Conservation (phyloP, 30 jellyfish, hydroid and myxozoan genomes). For the Aurelia sp. region DNA sequence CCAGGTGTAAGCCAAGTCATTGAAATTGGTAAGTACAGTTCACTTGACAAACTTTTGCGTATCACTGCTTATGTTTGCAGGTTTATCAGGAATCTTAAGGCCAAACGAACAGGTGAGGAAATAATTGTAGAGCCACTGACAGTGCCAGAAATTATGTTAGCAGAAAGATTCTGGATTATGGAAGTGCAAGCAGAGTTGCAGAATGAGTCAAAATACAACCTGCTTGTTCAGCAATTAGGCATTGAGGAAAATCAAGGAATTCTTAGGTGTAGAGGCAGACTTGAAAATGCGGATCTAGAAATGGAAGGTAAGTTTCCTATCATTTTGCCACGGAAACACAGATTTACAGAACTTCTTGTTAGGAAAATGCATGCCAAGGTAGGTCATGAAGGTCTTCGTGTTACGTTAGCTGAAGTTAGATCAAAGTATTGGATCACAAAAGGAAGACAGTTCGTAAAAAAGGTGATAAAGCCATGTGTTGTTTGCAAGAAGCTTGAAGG, state of each 20-base stretch:
- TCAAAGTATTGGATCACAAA: conserved; percentile 43
- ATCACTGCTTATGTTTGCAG: conserved; percentile 3
- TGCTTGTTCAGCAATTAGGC: not conserved
- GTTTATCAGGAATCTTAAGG: conserved; percentile 6
- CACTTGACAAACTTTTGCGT: conserved; percentile 1
- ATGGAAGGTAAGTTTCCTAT: not conserved
- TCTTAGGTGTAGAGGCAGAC: not conserved
- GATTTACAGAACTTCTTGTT: not conserved
- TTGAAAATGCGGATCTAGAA: not conserved
- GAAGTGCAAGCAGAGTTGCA: not conserved
- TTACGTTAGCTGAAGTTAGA: conserved; percentile 28
- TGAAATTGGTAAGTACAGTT: not conserved
- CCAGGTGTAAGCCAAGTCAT: not conserved
- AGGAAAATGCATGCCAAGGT: not conserved
- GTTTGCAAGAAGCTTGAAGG: conserved; percentile 35
- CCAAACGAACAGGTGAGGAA: not conserved
- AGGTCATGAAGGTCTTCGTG: conserved; percentile 2
- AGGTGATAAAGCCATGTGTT: conserved; percentile 3
- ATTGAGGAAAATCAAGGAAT: not conserved
- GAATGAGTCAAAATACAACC: not conserved
- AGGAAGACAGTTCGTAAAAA: conserved; percentile 53
- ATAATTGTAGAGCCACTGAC: not conserved
- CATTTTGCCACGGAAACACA: not conserved
- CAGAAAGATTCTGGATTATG: not conserved
- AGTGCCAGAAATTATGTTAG: not conserved